These are phyloP conservation scores for Diabrotica undecimpunctata DNA, from an alignment of 1,140 invertebrate species.

Conservation along the genomic window DNA sequence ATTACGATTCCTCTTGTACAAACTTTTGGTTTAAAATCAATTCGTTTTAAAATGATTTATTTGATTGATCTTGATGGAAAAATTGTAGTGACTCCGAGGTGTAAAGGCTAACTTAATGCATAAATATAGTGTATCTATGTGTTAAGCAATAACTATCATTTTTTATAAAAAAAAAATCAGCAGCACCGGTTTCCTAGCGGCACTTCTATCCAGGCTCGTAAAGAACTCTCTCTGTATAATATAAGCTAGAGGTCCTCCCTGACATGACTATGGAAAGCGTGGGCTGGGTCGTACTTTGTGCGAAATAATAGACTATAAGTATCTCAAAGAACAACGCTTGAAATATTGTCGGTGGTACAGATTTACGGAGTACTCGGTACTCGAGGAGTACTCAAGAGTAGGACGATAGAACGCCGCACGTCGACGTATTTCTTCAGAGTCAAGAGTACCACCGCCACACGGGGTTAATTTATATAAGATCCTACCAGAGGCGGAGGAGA, in stretches of 20 bases:
- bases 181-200: too few relatives aligned
- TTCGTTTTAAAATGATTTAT: too few relatives aligned
- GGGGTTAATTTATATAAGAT: conserved; percentile 8
- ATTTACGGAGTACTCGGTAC: conserved; percentile 13
- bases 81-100: too few relatives aligned
- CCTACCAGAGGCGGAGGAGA: background rate
- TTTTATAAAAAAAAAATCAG: too few relatives aligned
- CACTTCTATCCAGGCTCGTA: too few relatives aligned
- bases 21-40: too few relatives aligned
- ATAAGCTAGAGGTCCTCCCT: conserved; percentile 25
- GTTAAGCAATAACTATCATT: too few relatives aligned
- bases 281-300: conserved; percentile 24
- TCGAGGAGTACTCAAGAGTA: background rate
- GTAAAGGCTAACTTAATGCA: too few relatives aligned
- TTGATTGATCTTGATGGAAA: too few relatives aligned
- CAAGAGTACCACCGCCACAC: conserved; percentile 11
- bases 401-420: background rate
- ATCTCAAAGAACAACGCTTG: conserved; percentile 21
- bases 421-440: background rate
- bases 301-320: conserved; percentile 32
- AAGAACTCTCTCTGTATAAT: background rate
- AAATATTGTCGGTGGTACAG: conserved; percentile 10
- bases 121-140: too few relatives aligned
- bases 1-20: too few relatives aligned
- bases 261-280: conserved; percentile 30